A percentile compares a stretch with the other conserved stretches of the same genome.
These are phyloP conservation scores for Leptodactylus fallax DNA, from an alignment of 2,797 vertebrate species.

Conservation along the genomic window DNA sequence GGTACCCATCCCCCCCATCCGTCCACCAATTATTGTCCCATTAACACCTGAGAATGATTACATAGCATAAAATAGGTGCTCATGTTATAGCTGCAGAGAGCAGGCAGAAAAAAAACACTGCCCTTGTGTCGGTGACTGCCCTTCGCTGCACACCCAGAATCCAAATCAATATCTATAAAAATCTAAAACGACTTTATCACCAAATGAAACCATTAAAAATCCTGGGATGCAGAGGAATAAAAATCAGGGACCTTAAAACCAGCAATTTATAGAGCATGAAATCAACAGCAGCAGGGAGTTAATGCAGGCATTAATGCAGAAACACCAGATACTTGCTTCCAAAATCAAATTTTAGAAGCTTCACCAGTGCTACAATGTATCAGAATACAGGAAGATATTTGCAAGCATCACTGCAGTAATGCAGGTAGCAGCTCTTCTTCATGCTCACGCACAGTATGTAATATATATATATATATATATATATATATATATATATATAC, in stretches of 20 bases:
- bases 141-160: slow-evolving; percentile 55
- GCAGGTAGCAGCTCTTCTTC: not conserved
- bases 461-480: not conserved
- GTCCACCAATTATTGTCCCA: slow-evolving; percentile 62
- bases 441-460: not conserved
- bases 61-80: slow-evolving; percentile 56
- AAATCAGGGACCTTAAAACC: slow-evolving; percentile 63
- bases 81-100: slow-evolving; percentile 11
- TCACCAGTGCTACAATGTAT: not conserved
- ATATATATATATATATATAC: not conserved
- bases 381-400: not conserved
- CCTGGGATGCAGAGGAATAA: slow-evolving; percentile 57
- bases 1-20: slow-evolving; percentile 39
- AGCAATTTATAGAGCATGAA: slow-evolving; percentile 64
- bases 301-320: slow-evolving; percentile 62
- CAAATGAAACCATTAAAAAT: slow-evolving; percentile 63
- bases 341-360: slow-evolving; percentile 60
- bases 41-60: slow-evolving; percentile 63
- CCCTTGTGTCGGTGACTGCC: slow-evolving; percentile 44
- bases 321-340: slow-evolving; percentile 49
- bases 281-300: slow-evolving; percentile 61
- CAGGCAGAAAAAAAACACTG: not conserved
- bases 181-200: slow-evolving; percentile 62
- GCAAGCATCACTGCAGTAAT: not conserved
- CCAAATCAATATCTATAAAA: slow-evolving; percentile 65